Evolutionary conservation across 2,797 vertebrate species (phyloP).

Genomic region (Urosaurus nigricauda): DNA sequence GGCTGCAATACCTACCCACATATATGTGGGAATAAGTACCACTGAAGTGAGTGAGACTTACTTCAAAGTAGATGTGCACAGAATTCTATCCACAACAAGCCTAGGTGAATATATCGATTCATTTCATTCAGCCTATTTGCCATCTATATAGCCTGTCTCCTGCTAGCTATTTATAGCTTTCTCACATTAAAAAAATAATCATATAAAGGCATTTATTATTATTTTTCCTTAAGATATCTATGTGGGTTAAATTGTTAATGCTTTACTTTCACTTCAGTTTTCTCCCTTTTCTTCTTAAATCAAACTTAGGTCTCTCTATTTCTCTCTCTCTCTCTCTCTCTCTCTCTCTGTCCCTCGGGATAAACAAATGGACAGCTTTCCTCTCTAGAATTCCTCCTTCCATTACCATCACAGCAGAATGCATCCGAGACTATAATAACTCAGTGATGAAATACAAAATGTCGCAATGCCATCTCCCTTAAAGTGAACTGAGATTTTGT

Average conservation of each 20-base stretch:
- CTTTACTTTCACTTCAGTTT: conserved; percentile 85
- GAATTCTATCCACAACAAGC: conserved; percentile 47
- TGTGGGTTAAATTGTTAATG: conserved; percentile 89
- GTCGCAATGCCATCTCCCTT: conserved; percentile 88
- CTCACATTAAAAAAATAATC: not conserved
- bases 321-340: not conserved
- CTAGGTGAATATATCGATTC: conserved; percentile 24
- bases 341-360: conserved; percentile 87
- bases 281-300: conserved; percentile 62
- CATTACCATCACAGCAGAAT: conserved; percentile 90
- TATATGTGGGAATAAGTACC: not conserved
- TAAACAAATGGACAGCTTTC: conserved; percentile 92
- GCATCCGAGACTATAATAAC: conserved; percentile 92
- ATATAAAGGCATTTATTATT: conserved; percentile 37
- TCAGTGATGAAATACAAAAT: conserved; percentile 92
- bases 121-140: conserved; percentile 54
- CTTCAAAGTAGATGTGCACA: not conserved
- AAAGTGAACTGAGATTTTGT: conserved; percentile 89
- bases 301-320: conserved; percentile 83
- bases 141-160: conserved; percentile 11
- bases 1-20: not conserved
- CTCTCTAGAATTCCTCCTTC: conserved; percentile 84
- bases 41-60: conserved; percentile 9
- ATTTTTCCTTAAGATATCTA: conserved; percentile 55
- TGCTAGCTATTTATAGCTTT: conserved; percentile 27